Evolutionary conservation across 2,797 vertebrate species (phyloP).

Genomic region (Harpagifer antarcticus): DNA sequence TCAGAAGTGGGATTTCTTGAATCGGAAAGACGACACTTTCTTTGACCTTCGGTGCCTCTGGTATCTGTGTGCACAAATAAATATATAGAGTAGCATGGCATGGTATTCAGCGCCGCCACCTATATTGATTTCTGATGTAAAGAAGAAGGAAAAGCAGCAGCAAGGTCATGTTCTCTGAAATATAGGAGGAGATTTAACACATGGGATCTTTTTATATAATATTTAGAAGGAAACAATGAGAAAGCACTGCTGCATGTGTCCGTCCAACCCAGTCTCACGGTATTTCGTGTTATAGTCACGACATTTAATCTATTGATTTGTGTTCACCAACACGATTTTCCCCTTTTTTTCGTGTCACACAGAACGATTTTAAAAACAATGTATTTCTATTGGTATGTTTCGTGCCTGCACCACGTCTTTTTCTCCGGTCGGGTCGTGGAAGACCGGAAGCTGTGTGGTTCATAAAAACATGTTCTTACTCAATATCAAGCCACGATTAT

Average conservation of each 20-base stretch:
- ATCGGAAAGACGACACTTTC: slow-evolving; percentile 50
- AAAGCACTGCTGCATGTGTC: not conserved
- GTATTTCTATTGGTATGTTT: no score
- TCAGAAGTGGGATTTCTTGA: slow-evolving; percentile 58
- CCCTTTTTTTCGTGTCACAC: no score
- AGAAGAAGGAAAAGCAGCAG: slow-evolving; percentile 14
- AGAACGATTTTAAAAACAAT: no score
- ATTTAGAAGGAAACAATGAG: not conserved
- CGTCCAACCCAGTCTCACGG: no score
- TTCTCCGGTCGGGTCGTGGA: no score
- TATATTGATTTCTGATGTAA: slow-evolving; percentile 57
- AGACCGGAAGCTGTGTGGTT: no score
- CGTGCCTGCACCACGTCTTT: no score
- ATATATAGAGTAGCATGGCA: slow-evolving; percentile 18
- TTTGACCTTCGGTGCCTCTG: slow-evolving; percentile 58
- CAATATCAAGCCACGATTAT: no score
- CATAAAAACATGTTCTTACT: no score
- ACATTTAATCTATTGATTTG: no score
- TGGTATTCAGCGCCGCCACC: slow-evolving; percentile 32
- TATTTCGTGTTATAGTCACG: no score
- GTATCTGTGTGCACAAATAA: slow-evolving; percentile 43
- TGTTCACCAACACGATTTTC: no score
- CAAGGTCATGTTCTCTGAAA: slow-evolving; percentile 39
- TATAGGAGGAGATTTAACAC: slow-evolving; percentile 23
- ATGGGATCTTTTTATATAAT: slow-evolving; percentile 12